Conservation (phyloP, 2,113 vertebrate genomes). For the Dolichotis patagonum region DNA sequence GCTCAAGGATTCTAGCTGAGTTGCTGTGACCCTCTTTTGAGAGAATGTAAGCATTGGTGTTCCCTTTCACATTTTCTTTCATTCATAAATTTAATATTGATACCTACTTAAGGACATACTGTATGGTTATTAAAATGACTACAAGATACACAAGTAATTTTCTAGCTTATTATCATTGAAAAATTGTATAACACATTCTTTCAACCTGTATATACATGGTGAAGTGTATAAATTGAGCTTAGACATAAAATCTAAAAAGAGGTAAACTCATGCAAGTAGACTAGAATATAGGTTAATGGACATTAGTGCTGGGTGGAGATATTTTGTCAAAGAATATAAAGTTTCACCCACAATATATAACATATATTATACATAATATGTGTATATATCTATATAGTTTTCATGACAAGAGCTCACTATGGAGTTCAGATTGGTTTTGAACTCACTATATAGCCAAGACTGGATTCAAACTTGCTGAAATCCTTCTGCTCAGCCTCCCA, state of each 20-base stretch:
- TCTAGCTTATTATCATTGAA: neutral
- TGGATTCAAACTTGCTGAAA: neutral
- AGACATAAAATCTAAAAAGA: neutral
- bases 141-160: too few species aligned
- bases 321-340: neutral
- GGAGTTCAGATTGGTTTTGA: neutral
- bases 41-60: accelerated
- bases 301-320: neutral
- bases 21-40: neutral
- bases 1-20: neutral
- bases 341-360: neutral
- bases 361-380: too few species aligned
- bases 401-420: neutral
- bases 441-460: neutral
- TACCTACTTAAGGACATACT: neutral
- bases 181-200: neutral
- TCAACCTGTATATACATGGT: neutral
- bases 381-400: too few species aligned
- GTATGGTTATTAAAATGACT: neutral
- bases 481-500: neutral
- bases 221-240: neutral
- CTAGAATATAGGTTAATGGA: neutral
- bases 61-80: neutral
- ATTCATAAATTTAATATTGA: neutral
- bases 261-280: neutral